Evolutionary conservation across 1,140 invertebrate genomes (phyloP), one percentile per base, ranked within the genome.

Genomic region (Telenomus remus): DNA sequence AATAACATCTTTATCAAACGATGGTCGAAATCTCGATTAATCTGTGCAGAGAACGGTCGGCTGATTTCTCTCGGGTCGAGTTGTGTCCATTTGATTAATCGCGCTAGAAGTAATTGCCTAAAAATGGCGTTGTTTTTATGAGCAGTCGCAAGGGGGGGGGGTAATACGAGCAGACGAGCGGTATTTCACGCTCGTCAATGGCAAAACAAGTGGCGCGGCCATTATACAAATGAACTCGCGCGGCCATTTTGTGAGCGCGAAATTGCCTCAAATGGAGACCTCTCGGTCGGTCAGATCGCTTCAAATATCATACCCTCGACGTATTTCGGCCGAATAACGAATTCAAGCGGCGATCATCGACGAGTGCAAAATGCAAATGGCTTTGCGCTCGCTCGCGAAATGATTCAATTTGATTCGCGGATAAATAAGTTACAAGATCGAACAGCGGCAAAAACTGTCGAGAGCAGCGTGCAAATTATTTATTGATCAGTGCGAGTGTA

Each of bases 221-320:
- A 57, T 47, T 47, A 57, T 9, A 13, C 12, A 57, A 57, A 57
- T 57, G 55, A 57, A 57, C 19, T 27, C 19, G 9, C 15, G 44
- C 15, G 13, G 55, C 27, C 11, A 56, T 57, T 47, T 46, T 47
- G 11, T n/a, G 34, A 47, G 12, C 9, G 39, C 15, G 43, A 47
- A 37, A 57, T 57, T 47, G 47, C n/a, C 27, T 8, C 27, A 37
- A 57, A 47, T 13, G 9, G n/a, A 39, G 47, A 48, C 44, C 5
- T 16, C 44, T 57, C 35, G 42, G 16, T 13, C 37, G 13, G 14
- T 53, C 13, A 33, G 44, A 3, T 47, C 19, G 34, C 37, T n/a
- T n/a, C 33, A 53, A 53, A 53, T 53, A 53, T 37, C 19, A 27
- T 27, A 3, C 19, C n/a, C n/a, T n/a, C 19, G 19, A 27, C 19